These are phyloP conservation scores for Pocillopora meandrina DNA, from an alignment of 92 coral and sea anemone genomes.

Conservation along the genomic window DNA sequence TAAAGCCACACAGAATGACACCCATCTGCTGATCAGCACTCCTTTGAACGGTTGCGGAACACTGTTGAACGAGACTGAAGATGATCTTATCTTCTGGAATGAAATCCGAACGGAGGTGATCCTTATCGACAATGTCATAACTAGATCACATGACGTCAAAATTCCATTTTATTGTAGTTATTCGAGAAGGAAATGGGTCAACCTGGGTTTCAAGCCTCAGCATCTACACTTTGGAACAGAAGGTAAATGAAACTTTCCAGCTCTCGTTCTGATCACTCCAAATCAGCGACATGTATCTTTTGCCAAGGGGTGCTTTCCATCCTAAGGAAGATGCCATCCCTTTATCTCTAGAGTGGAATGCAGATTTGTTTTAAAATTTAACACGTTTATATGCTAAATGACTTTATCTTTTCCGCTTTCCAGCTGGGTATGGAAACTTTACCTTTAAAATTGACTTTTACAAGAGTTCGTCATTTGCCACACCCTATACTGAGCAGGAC, in stretches of 20 bases:
- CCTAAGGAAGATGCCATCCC: no score
- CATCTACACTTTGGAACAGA: slow-evolving; percentile 24
- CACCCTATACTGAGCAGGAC: slow-evolving; percentile 13
- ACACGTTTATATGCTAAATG: no score
- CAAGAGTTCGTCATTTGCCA: slow-evolving; percentile 17
- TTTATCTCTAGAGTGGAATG: neutral
- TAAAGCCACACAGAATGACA: slow-evolving; percentile 24
- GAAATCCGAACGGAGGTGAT: slow-evolving; percentile 33
- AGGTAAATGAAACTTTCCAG: slow-evolving; percentile 7
- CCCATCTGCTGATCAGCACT: slow-evolving; percentile 20
- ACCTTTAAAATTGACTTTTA: slow-evolving; percentile 39
- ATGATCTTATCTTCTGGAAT: slow-evolving; percentile 29
- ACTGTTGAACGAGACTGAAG: slow-evolving; percentile 31
- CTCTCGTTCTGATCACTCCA: neutral
- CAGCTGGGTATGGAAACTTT: slow-evolving; percentile 39
- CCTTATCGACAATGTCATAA: slow-evolving; percentile 25
- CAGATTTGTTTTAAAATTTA: no score
- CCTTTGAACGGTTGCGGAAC: slow-evolving; percentile 38
- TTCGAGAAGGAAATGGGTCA: slow-evolving; percentile 37
- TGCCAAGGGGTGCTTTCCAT: no score
- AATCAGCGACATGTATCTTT: neutral
- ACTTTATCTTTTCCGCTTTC: neutral
- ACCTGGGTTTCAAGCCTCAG: slow-evolving; percentile 32
- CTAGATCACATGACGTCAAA: slow-evolving; percentile 35
- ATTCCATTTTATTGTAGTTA: slow-evolving; percentile 56